A percentile compares a stretch with the other conserved stretches of the same genome.
These are phyloP conservation scores for Stenopsyche tienmushanensis DNA, from an alignment of 1,140 invertebrate species.

Conservation along the genomic window DNA sequence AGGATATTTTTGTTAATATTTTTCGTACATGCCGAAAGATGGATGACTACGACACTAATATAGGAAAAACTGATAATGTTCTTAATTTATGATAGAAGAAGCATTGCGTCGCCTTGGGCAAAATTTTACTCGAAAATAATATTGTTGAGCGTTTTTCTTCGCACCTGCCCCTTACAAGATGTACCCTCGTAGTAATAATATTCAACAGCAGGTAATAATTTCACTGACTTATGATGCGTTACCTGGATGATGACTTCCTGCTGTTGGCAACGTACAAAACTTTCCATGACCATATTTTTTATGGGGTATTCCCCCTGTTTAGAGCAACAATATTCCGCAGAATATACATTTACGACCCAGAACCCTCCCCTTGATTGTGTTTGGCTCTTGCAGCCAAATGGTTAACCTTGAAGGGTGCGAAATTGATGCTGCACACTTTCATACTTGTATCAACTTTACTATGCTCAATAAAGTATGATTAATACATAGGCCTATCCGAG, in stretches of 20 bases:
- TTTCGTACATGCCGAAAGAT: too few species aligned
- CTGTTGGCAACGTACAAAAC: slow-evolving; percentile 32
- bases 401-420: slow-evolving; percentile 2
- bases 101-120: too few species aligned
- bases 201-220: slow-evolving; percentile 37
- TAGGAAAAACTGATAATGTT: too few species aligned
- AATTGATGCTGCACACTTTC: too few species aligned
- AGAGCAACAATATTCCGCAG: slow-evolving; percentile 32
- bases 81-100: too few species aligned
- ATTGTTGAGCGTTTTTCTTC: slow-evolving; percentile 2
- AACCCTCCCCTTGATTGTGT: slow-evolving; percentile 25
- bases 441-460: too few species aligned
- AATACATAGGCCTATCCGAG: too few species aligned
- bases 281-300: slow-evolving; percentile 32
- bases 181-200: slow-evolving; percentile 24
- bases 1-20: too few species aligned
- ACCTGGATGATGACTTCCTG: slow-evolving; percentile 38
- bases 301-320: slow-evolving; percentile 20
- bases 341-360: slow-evolving; percentile 32
- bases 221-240: slow-evolving; percentile 40
- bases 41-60: too few species aligned
- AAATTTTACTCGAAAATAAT: not conserved
- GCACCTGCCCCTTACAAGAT: not conserved
- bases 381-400: slow-evolving; percentile 6
- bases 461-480: too few species aligned